Evolutionary conservation across 2,113 vertebrate species (phyloP).

Genomic region (Hepsetus odoe): DNA sequence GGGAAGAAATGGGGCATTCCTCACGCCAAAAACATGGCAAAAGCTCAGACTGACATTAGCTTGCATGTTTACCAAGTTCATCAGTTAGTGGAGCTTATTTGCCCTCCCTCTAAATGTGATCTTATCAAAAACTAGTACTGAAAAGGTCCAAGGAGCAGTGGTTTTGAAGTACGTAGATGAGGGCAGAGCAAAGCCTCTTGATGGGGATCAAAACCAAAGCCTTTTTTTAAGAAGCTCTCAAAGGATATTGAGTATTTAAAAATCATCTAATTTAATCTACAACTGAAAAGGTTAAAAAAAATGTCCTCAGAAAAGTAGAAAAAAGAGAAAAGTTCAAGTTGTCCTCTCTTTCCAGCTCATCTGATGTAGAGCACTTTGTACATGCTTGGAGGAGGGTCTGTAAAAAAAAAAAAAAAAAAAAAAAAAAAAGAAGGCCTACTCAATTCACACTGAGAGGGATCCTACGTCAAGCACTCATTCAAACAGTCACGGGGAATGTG

Average conservation of each 20-base stretch:
- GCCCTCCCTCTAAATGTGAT: background rate
- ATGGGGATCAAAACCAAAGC: conserved; percentile 42
- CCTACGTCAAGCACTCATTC: conserved; percentile 65
- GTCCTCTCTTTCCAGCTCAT: conserved; percentile 70
- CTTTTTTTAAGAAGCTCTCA: conserved; percentile 38
- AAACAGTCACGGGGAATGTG: conserved; percentile 66
- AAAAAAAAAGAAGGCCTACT: conserved; percentile 45
- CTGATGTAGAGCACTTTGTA: conserved; percentile 62
- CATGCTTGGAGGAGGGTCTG: conserved; percentile 60
- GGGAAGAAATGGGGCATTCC: conserved; percentile 7
- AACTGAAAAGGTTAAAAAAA: conserved; percentile 39
- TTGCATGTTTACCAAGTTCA: background rate
- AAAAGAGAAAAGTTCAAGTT: conserved; percentile 72
- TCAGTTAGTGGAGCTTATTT: background rate
- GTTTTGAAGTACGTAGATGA: conserved; percentile 20
- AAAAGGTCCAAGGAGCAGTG: conserved; percentile 7
- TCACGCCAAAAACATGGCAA: conserved; percentile 2
- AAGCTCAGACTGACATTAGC: too few relatives aligned
- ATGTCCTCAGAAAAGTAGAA: conserved; percentile 19
- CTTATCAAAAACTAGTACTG: conserved; percentile 28
- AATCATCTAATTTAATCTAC: conserved; percentile 44
- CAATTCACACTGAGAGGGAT: conserved; percentile 43
- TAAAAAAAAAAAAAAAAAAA: conserved; percentile 39
- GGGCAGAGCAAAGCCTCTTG: conserved; percentile 9
- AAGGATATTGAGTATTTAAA: background rate